Base-by-base conservation (phyloP, 2,797 vertebrate genomes). In the Sebastolobus altivelis region DNA sequence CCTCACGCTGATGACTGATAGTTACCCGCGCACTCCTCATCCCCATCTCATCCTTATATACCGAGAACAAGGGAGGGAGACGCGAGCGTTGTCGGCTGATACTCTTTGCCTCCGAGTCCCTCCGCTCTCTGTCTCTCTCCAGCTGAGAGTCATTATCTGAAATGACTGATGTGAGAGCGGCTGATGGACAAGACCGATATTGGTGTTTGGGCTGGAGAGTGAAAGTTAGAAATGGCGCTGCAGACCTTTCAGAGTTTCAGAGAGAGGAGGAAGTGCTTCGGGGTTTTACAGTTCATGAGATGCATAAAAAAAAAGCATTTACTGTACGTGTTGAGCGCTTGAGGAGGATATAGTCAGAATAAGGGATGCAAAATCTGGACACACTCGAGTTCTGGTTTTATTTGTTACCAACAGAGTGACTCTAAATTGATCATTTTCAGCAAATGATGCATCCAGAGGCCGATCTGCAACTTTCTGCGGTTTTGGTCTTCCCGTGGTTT, bases 1-100 rank as follows among this genome's bases (percentile, higher is more conserved):
- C 93, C 92, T 87, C 82, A 85, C 66, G 68, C 85, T 85, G 92
- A 92, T 93, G 91, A 87, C 92, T 90, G 92, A 93, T 90, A 90
- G 91, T 93, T 87, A 91, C 85, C 56, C 84, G 22, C n/a, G 20
- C 73, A 65, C 89, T 88, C 78, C 85, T 93, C 90, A 84, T 86
- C 84, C 86, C 54, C 87, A 62, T 87, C 86, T 89, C 79, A 76
- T 89, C 88, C 81, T 73, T 65, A 75, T 72, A 83, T 22, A 78
- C 66, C 55, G 63, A 78, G 90, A 93, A 88, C 84, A 88, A 89
- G 88, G 61, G 65, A 76, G 74, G 66, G 75, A 84, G 79, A 81
- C 4, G 63, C 49, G 5, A 79, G 83, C 14, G 60, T 67, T 67
- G 82, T 40, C 69, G 67, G 66, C 82, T 86, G 83, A 88, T 88